These are phyloP conservation scores for Dolichoris vasculosae DNA, from an alignment of 1,140 invertebrate genomes.

Conservation along the genomic window DNA sequence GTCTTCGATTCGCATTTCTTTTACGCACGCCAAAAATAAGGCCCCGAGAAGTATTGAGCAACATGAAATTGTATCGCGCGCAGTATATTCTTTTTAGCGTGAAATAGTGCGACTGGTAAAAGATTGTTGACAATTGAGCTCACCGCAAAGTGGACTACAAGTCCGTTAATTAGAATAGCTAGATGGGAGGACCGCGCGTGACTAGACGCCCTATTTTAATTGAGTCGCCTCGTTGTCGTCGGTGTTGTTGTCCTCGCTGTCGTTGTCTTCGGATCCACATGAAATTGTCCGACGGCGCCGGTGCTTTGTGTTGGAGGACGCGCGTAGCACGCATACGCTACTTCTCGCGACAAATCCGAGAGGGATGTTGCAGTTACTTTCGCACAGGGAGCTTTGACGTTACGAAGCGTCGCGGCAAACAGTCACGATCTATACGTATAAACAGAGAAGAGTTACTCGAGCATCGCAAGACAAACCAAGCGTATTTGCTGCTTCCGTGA, in stretches of 20 bases:
- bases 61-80: too few species aligned
- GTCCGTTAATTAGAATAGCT: conserved; percentile 46
- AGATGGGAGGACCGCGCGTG: background rate
- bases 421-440: too few species aligned
- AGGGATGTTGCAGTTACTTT: background rate
- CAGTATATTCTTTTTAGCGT: background rate
- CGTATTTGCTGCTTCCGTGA: too few species aligned
- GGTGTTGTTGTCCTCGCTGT: background rate
- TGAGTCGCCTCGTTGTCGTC: conserved; percentile 34
- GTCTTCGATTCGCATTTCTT: too few species aligned
- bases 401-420: too few species aligned
- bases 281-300: conserved; percentile 21
- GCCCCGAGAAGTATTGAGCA: too few species aligned
- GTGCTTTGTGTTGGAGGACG: background rate
- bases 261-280: background rate
- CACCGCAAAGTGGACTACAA: background rate
- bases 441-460: too few species aligned
- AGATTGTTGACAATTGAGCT: background rate
- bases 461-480: too few species aligned
- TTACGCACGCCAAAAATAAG: too few species aligned
- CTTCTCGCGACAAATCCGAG: background rate
- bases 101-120: background rate
- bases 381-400: too few species aligned
- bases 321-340: background rate
- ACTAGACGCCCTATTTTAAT: conserved; percentile 24